Evolutionary conservation across 1,140 invertebrate genomes (phyloP).

Genomic region (Aphelinus atriplicis): DNA sequence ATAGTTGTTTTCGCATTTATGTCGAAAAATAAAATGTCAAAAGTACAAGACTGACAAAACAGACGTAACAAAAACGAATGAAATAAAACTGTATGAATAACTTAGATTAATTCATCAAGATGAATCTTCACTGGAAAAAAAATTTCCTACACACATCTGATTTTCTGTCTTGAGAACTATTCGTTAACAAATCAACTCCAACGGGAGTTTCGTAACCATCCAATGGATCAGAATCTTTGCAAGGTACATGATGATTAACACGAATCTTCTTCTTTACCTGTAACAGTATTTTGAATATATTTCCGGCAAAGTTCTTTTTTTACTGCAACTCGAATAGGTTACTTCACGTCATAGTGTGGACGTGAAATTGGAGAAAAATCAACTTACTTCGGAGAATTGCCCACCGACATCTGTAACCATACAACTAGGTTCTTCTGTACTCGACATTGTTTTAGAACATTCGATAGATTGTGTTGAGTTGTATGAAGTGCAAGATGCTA

Average conservation of each 20-base stretch:
- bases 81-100: too few species aligned
- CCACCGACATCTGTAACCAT: background rate
- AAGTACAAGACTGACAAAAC: too few species aligned
- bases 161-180: background rate
- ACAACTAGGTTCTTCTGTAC: conserved; percentile 4
- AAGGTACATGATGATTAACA: background rate
- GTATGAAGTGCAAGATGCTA: background rate
- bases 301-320: too few species aligned
- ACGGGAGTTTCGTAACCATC: background rate
- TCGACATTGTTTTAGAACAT: background rate
- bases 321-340: too few species aligned
- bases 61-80: too few species aligned
- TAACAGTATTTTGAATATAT: too few species aligned
- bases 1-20: too few species aligned
- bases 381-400: conserved; percentile 11
- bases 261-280: too few species aligned
- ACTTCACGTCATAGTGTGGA: too few species aligned
- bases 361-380: too few species aligned
- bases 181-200: background rate
- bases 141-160: background rate
- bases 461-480: background rate
- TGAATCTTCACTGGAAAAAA: conserved; percentile 38
- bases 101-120: too few species aligned
- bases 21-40: too few species aligned
- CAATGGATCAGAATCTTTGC: background rate